These are phyloP conservation scores for Artibeus jamaicensis DNA, from an alignment of 2,797 vertebrate species.

Conservation along the genomic window DNA sequence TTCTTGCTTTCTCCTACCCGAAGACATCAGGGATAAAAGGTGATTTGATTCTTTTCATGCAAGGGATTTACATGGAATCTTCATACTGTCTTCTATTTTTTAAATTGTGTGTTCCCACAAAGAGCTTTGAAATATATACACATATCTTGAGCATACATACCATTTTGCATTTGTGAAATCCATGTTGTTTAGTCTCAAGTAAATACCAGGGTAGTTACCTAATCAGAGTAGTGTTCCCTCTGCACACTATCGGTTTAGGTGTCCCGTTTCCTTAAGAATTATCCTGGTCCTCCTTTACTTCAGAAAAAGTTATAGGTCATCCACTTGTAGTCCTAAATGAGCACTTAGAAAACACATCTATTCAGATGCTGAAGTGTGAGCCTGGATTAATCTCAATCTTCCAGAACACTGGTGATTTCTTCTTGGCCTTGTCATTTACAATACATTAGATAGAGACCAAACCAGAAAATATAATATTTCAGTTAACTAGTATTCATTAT, in stretches of 20 bases:
- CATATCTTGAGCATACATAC: not conserved
- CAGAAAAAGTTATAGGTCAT: not conserved
- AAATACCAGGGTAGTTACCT: not conserved
- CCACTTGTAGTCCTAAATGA: not conserved
- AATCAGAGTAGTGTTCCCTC: not conserved
- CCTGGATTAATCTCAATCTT: not conserved
- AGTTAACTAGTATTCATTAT: not conserved
- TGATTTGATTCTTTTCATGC: not conserved
- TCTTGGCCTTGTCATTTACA: not conserved
- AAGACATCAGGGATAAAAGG: not conserved
- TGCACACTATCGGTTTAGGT: not conserved
- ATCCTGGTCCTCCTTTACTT: not conserved
- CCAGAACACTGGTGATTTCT: not conserved
- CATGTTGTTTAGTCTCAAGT: not conserved
- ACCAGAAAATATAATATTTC: slow-evolving; percentile 1
- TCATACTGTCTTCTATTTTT: not conserved
- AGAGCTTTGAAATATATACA: not conserved
- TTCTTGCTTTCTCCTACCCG: not conserved
- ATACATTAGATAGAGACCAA: not conserved
- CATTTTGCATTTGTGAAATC: slow-evolving; percentile 23
- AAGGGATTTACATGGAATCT: not conserved
- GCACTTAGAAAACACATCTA: not conserved
- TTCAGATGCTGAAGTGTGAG: not conserved
- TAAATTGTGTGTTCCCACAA: not conserved
- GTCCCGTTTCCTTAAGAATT: not conserved